Conservation (phyloP, 2,113 vertebrate species). For the Saimiri boliviensis region DNA sequence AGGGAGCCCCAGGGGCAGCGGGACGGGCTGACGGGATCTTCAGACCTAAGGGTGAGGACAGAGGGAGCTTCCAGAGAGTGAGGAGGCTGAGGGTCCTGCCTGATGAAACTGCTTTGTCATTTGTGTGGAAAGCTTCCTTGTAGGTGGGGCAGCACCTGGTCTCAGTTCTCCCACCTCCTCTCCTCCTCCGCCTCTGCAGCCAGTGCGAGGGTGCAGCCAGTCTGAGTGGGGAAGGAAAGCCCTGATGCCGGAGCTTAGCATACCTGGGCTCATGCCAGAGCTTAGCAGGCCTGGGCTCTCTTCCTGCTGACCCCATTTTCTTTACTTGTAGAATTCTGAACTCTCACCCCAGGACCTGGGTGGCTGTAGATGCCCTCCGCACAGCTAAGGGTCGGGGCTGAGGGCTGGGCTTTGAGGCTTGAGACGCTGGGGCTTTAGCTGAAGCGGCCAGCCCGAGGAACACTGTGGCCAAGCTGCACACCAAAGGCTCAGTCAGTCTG, state of each 20-base stretch:
- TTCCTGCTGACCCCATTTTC: background rate
- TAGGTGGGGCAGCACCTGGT: background rate
- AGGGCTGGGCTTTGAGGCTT: background rate
- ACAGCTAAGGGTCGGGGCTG: background rate
- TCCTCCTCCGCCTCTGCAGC: rapidly evolving
- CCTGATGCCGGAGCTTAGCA: background rate
- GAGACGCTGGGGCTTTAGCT: background rate
- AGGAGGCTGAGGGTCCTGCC: background rate
- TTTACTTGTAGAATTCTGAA: background rate
- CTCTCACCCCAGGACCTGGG: background rate
- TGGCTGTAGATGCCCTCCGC: background rate
- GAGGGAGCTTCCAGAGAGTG: background rate
- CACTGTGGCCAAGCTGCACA: background rate
- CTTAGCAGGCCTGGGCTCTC: background rate
- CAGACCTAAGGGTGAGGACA: background rate
- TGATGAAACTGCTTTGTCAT: background rate
- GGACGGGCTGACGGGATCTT: background rate
- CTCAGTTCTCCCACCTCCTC: background rate
- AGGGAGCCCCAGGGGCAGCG: background rate
- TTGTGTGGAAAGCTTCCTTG: background rate
- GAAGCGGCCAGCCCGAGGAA: background rate
- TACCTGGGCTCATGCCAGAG: background rate
- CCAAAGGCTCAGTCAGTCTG: background rate
- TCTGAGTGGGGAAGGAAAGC: background rate
- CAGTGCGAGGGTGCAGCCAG: background rate